A percentile compares a stretch with the other conserved stretches of the same genome.
phyloP scores from a whole-genome alignment of 1,140 invertebrate species.

The Proctacanthus coquilletti region DNA sequence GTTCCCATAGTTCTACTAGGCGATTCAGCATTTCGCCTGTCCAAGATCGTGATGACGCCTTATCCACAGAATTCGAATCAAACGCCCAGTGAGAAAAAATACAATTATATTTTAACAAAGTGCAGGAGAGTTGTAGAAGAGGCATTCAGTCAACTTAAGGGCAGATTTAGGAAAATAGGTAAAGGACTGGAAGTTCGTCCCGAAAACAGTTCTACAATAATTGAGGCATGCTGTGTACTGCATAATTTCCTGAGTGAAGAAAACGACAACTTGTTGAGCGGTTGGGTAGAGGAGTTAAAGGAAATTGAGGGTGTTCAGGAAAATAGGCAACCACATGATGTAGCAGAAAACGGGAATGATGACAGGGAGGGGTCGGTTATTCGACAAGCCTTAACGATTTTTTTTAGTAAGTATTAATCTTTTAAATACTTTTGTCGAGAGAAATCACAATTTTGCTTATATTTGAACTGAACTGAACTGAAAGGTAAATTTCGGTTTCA shows the following conservation, averaged over 20 bases:
- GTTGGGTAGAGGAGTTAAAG: conserved; percentile 1
- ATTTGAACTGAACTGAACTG: too few species aligned
- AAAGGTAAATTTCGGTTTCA: too few species aligned
- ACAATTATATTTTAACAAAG: conserved; percentile 5
- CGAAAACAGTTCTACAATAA: background rate
- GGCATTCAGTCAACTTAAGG: conserved; percentile 1
- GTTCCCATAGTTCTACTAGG: conserved; percentile 4
- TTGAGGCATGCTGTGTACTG: conserved; percentile 3
- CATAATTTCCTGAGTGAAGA: conserved; percentile 6
- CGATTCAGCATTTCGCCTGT: conserved; percentile 5
- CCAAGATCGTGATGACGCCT: conserved; percentile 3
- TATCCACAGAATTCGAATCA: conserved; percentile 1
- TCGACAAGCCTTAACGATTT: too few species aligned
- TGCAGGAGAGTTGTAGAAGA: conserved; percentile 3
- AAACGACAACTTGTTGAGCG: conserved; percentile 1
- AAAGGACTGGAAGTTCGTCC: conserved; percentile 3
- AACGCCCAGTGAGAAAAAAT: background rate
- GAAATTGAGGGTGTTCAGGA: too few species aligned
- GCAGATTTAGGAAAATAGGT: conserved; percentile 4
- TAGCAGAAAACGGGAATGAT: too few species aligned
- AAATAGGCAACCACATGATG: too few species aligned
- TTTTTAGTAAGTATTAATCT: too few species aligned
- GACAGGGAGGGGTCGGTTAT: too few species aligned
- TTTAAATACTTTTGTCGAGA: too few species aligned
- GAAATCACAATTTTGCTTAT: too few species aligned